Evolutionary conservation across 2,888 invertebrate species (phyloP), one percentile per base, ranked within the genome.

Genomic region (Cephonodes hylas): DNA sequence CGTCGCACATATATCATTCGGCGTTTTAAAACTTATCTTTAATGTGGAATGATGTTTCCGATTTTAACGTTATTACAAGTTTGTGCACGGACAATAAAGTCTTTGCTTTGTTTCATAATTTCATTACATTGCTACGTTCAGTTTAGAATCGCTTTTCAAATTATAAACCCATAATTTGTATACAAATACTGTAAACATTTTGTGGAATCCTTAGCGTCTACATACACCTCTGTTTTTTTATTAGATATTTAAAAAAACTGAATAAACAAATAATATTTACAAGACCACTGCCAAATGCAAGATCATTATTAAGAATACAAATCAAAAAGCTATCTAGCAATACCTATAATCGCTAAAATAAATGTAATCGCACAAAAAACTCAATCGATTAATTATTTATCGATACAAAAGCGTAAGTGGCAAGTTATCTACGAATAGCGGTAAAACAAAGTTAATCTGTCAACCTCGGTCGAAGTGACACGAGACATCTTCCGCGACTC

Each of bases 391-490:
- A 78, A n/a, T n/a, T n/a, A n/a, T n/a, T 73, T n/a, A n/a, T n/a
- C 75, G 74, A 75, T 56, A 58, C 8, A 23, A 42, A 38, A 27
- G 20, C 45, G 63, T 72, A 80, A 84, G 77, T 80, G 76, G 83
- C 86, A 81, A 87, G 86, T 86, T 86, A 87, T 80, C 79, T 77
- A 20, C 0, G 44, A 44, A 44, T 76, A 83, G 80, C 80, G 79
- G 77, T 72, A 77, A 75, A 31, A 75, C 73, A 75, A 76, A 67
- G 69, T 77, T 76, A 81, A 88, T 87, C 81, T 77, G 84, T 88
- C 86, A 86, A 81, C 74, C 69, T 66, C 66, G 63, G 65, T 66
- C 59, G 74, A 73, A 74, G 66, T 70, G 67, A 72, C 75, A 77
- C 77, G 73, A 76, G 83, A 80, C 79, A 77, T 69, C 75, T 79